Conservation (phyloP, 2,888 invertebrate genomes). For the Temnothorax unifasciatus region DNA sequence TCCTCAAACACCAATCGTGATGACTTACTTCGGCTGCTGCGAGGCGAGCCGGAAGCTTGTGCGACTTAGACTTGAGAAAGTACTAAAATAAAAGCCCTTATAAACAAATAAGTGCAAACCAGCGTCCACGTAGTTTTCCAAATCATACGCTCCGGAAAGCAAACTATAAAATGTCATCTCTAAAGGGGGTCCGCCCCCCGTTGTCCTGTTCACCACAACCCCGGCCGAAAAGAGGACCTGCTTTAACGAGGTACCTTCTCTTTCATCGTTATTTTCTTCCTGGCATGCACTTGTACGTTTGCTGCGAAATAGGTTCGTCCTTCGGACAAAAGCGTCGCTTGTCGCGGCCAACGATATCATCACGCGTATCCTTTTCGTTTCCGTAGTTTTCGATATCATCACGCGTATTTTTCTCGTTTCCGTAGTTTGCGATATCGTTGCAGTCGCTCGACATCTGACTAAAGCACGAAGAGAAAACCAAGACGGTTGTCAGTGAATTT, state of each 20-base stretch:
- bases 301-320: not conserved
- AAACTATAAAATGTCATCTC: not conserved
- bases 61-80: not conserved
- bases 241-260: not conserved
- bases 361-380: conserved; percentile 20
- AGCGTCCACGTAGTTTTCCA: not conserved
- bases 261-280: not conserved
- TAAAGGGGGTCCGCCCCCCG: not conserved
- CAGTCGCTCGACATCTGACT: not conserved
- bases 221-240: not conserved
- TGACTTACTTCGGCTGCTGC: not conserved
- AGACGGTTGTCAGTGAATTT: conserved; percentile 13
- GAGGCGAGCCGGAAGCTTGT: not conserved
- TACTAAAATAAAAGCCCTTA: conserved; percentile 1
- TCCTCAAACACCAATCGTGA: not conserved
- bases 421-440: conserved; percentile 38
- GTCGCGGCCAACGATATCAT: no score
- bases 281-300: not conserved
- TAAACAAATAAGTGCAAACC: not conserved
- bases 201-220: not conserved
- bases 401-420: conserved; percentile 24
- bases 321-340: no score
- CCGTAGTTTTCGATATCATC: conserved; percentile 22
- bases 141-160: not conserved
- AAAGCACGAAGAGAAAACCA: not conserved